Evolutionary conservation across 2,797 vertebrate genomes (phyloP), one percentile per base, ranked within the genome.

Genomic region (Chelonia mydas): DNA sequence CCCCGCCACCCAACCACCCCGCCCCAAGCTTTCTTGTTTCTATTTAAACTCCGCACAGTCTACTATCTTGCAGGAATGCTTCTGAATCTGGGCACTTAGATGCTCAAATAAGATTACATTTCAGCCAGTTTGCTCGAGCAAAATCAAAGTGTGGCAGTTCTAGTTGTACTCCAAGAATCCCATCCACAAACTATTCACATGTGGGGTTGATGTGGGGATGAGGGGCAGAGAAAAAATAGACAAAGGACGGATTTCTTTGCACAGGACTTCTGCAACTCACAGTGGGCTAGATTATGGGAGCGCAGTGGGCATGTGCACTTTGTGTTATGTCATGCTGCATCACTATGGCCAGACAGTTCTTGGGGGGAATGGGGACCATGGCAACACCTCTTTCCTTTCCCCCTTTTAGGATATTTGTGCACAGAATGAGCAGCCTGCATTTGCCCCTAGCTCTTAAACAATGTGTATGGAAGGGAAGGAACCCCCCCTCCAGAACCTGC

Each of bases 31-130:
- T 92, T 55, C 61, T 91, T 92, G 50, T 81, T 37, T 31, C 92
- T 81, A 3, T 84, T 98, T 94, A 86, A 23, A 37, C 47, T 86
- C 59, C 50, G 53, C n/a, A 37, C 21, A 11, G 74, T 74, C 81
- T 93, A 95, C 91, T 61, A 84, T 25, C 50, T 61, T 65, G 1
- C 0, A 90, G 33, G 27, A 92, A 87, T 77, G 81, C 23, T 77
- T 88, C 23, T 90, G 47, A 6, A 9, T 82, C 86, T 87, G 41
- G 33, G 86, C 88, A 49, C 3, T 28, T 81, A 65, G 85, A 50
- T 2, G 1, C 55, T 87, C 8, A 31, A 68, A 89, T 65, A 83
- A 31, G 85, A 83, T 79, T 86, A 54, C 3, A 13, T 88, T 94
- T 93, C 90, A 93, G n/a, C 5, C 12, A 2, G 86, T 88, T 65